Conservation (phyloP, 2,797 vertebrate species). For the Nothura maculosa region DNA sequence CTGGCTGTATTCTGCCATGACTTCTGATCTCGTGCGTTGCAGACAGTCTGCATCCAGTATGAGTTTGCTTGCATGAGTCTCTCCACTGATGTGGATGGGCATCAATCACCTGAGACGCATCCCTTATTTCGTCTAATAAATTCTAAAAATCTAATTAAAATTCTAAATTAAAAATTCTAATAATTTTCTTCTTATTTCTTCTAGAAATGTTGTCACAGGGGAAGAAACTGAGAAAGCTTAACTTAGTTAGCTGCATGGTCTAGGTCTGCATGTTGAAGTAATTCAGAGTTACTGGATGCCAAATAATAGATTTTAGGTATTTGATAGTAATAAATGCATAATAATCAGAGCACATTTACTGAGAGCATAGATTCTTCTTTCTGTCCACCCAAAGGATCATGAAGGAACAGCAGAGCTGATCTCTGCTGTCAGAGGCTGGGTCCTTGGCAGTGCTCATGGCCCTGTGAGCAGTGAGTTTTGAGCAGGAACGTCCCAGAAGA, state of each 20-base stretch:
- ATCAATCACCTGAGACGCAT: not conserved
- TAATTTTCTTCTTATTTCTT: not conserved
- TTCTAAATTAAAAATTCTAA: too few species aligned
- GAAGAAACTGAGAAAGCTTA: not conserved
- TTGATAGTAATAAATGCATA: not conserved
- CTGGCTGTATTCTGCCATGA: conserved; percentile 23
- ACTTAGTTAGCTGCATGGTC: not conserved
- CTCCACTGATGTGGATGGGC: not conserved
- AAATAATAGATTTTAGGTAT: not conserved
- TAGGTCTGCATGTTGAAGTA: not conserved
- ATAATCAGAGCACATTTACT: not conserved
- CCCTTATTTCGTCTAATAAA: too few species aligned
- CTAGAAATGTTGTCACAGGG: rapidly evolving
- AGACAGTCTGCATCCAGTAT: not conserved
- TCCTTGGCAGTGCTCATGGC: rapidly evolving
- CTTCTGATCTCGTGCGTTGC: not conserved
- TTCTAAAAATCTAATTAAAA: too few species aligned
- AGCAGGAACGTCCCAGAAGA: not conserved
- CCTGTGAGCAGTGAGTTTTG: not conserved
- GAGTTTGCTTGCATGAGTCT: not conserved
- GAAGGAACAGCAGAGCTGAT: not conserved
- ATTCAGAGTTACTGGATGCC: not conserved
- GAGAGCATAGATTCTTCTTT: not conserved
- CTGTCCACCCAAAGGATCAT: not conserved
- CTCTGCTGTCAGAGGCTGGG: rapidly evolving